Evolutionary conservation across 2,113 vertebrate species (phyloP).

Genomic region (Sorex fumeus): DNA sequence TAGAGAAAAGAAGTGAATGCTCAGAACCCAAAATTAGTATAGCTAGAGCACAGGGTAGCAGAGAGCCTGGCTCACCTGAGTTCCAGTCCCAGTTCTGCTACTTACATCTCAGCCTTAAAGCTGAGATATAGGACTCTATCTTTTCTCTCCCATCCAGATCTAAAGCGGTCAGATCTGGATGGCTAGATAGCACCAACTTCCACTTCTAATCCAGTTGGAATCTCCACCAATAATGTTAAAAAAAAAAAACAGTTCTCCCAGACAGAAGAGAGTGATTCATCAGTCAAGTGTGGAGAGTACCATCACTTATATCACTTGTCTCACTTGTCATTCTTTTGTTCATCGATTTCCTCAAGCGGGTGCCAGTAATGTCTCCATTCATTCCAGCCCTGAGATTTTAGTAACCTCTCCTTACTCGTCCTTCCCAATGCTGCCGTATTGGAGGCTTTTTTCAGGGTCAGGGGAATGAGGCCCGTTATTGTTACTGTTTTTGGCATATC

Average conservation of each 20-base stretch:
- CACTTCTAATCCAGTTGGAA: background rate
- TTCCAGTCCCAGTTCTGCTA: background rate
- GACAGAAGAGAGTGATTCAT: constrained; percentile 17
- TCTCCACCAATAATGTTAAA: background rate
- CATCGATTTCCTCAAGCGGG: no score
- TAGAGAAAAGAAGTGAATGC: background rate
- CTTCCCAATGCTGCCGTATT: no score
- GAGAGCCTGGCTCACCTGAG: background rate
- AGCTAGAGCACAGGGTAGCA: background rate
- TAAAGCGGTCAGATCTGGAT: background rate
- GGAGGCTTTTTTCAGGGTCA: no score
- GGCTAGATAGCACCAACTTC: background rate
- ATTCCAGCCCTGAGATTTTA: no score
- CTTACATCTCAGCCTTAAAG: constrained; percentile 2
- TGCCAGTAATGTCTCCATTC: no score
- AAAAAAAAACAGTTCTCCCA: constrained; percentile 11
- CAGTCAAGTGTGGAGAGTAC: background rate
- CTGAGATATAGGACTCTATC: background rate
- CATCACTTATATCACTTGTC: no score
- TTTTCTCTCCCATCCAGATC: background rate
- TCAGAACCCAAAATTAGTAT: background rate
- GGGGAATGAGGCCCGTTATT: no score
- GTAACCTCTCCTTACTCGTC: no score
- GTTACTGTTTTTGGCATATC: no score
- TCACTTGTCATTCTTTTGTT: no score